Evolutionary conservation across 2,888 invertebrate species (phyloP), one percentile per base, ranked within the genome.

Genomic region (Iphiclides podalirius): DNA sequence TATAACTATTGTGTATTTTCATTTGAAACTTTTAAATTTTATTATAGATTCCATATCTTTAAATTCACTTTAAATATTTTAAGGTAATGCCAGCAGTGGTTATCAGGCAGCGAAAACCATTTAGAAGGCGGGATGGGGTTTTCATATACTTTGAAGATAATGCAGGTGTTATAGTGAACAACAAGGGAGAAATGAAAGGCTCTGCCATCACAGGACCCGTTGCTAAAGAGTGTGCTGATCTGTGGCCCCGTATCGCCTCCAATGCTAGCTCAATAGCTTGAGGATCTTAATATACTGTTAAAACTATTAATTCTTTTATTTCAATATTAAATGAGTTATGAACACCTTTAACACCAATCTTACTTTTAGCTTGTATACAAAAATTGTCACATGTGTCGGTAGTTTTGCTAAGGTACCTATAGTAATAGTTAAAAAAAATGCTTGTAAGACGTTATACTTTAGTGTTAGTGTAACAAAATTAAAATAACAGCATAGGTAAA

Each of bases 131-230:
- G 93, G 98, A 99, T 79, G 99, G 99, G 34, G 94, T 96, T 54
- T 98, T 99, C 80, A 96, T 99, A 90, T 99, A 99, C 88, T 99
- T 99, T 84, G 99, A 99, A 83, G 99, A 99, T 84, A 99, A 99
- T 87, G 99, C 99, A 15, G 99, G 99, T 46, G 99, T 99, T 40
- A 99, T 99, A 82, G 99, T 99, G 47, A 99, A 99, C 86, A 98
- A 98, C 84, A 99, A 99, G 88, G 99, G 99, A 55, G 99, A 99
- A 91, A 99, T 99, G 99, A 99, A 99, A 89, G 99, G 98, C 53
- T 99, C 99, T 12, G 99, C 99, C 55, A 99, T 99, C 77, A 99
- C 99, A 41, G 99, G 99, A 61, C 99, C 99, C 46, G 99, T 99
- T 20, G 98, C 99, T 17, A 99, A 99, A 89, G 99, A 99, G 90